Evolutionary conservation across 2,797 vertebrate species (phyloP).

Genomic region (Yasuhikotakia modesta): DNA sequence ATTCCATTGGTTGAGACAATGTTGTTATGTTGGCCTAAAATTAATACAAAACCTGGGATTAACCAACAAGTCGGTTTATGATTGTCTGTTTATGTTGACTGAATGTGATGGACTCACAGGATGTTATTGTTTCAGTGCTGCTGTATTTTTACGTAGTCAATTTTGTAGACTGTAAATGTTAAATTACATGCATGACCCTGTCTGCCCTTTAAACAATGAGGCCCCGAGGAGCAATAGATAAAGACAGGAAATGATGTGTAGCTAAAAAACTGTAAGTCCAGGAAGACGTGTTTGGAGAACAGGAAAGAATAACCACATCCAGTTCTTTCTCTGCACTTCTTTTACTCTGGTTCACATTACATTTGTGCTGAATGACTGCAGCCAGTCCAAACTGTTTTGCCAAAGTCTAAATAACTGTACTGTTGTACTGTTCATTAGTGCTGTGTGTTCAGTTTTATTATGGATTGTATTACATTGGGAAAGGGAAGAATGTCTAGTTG

Average conservation of each 20-base stretch:
- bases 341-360: constrained; percentile 14
- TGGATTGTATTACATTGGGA: constrained; percentile 21
- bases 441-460: background rate
- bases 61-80: no score
- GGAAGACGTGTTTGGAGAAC: constrained; percentile 36
- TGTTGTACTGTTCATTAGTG: background rate
- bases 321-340: constrained; percentile 31
- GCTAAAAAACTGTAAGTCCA: constrained; percentile 8
- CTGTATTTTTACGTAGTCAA: background rate
- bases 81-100: background rate
- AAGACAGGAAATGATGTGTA: constrained; percentile 32
- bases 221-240: background rate
- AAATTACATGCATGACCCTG: no score
- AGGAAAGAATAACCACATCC: constrained; percentile 37
- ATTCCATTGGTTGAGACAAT: no score
- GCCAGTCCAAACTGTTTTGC: constrained; percentile 5
- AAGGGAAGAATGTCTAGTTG: background rate
- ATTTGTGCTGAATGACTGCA: background rate
- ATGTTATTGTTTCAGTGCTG: constrained; percentile 12
- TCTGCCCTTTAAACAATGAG: constrained; percentile 19
- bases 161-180: no score
- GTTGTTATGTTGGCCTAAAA: no score
- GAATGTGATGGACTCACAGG: constrained; percentile 9
- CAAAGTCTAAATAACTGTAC: constrained; percentile 18
- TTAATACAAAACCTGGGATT: no score